These are phyloP conservation scores for Carcinoscorpius rotundicauda DNA, from an alignment of 1,140 invertebrate species.

Conservation along the genomic window DNA sequence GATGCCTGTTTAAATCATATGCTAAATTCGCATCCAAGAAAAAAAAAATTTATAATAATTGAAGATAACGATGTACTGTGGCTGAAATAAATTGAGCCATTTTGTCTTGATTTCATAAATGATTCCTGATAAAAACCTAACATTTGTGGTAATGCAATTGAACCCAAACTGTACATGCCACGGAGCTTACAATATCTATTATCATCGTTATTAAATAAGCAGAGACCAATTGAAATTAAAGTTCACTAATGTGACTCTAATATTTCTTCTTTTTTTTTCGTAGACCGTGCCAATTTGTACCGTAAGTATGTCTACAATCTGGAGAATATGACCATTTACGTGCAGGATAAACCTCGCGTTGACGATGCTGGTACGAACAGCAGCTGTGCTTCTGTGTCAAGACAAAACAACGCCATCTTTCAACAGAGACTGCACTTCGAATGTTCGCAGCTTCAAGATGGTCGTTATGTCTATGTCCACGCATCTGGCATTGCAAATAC, in stretches of 20 bases:
- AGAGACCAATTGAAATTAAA: too few species aligned
- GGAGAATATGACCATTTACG: conserved; percentile 41
- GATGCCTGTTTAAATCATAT: too few species aligned
- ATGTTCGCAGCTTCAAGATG: conserved; percentile 35
- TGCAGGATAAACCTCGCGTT: conserved; percentile 36
- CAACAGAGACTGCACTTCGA: conserved; percentile 37
- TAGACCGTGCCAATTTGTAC: conserved; percentile 36
- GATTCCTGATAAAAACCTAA: too few species aligned
- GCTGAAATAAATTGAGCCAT: too few species aligned
- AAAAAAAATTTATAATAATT: too few species aligned
- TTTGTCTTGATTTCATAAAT: too few species aligned
- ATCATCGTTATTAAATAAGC: too few species aligned
- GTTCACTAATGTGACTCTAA: background rate
- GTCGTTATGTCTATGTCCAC: conserved; percentile 43
- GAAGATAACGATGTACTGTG: too few species aligned
- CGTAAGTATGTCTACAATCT: conserved; percentile 41
- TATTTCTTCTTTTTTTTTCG: conserved; percentile 8
- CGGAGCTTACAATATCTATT: too few species aligned
- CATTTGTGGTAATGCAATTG: too few species aligned
- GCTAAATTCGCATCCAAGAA: too few species aligned
- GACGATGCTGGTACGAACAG: conserved; percentile 29
- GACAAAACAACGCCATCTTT: conserved; percentile 41
- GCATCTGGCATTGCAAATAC: conserved; percentile 40
- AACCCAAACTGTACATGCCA: too few species aligned
- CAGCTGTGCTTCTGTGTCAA: conserved; percentile 40